These are phyloP conservation scores for Zosterops lateralis DNA, from an alignment of 2,113 vertebrate species.

Conservation along the genomic window DNA sequence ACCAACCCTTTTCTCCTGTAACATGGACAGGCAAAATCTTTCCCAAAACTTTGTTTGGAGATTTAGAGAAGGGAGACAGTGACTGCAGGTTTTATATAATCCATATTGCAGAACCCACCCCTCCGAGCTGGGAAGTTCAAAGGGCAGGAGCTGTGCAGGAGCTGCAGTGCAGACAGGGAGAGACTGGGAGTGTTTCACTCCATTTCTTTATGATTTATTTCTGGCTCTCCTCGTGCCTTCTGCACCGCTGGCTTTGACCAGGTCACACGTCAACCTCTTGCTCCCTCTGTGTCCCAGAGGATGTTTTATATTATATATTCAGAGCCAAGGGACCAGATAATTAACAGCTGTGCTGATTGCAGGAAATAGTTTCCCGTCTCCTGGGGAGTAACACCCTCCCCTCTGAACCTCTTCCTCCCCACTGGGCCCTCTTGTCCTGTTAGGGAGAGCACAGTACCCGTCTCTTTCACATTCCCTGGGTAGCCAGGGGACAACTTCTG, in stretches of 20 bases:
- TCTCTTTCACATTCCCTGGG: rapidly evolving
- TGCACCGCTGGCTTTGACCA: conserved; percentile 12
- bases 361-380: background rate
- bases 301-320: background rate
- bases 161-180: background rate
- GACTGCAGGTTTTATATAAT: background rate
- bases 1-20: background rate
- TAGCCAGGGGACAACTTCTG: background rate
- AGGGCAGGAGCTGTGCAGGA: background rate
- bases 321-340: conserved; percentile 14
- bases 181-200: background rate
- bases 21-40: background rate
- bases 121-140: background rate
- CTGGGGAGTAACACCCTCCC: background rate
- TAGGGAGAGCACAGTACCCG: background rate
- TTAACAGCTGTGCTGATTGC: conserved; percentile 15
- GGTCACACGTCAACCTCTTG: background rate
- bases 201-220: background rate
- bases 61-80: background rate
- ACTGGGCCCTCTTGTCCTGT: background rate
- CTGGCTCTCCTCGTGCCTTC: background rate
- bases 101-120: background rate
- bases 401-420: background rate
- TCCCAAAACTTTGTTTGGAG: background rate
- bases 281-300: background rate